Evolutionary conservation across 2,888 invertebrate species (phyloP).

Genomic region (Sepioteuthis lessoniana): DNA sequence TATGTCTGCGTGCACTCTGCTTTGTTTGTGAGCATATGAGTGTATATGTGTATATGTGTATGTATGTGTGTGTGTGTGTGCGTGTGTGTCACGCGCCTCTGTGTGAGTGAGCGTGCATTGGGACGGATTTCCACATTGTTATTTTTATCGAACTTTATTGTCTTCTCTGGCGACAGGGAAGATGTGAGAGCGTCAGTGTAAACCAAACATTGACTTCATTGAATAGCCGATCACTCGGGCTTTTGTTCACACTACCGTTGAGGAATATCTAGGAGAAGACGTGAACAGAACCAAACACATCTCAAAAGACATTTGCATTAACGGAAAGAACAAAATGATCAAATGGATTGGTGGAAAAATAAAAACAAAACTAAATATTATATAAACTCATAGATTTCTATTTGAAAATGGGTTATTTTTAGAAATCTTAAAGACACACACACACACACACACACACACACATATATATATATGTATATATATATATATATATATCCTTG

Average conservation of each 20-base stretch:
- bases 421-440: too few species aligned
- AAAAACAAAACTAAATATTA: not conserved
- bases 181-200: not conserved
- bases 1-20: too few species aligned
- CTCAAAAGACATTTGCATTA: not conserved
- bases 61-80: not conserved
- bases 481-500: not conserved
- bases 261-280: not conserved
- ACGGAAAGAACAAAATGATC: not conserved
- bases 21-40: not conserved
- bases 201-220: conserved; percentile 6
- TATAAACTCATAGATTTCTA: not conserved
- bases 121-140: not conserved
- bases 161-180: not conserved
- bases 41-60: not conserved
- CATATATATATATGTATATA: not conserved
- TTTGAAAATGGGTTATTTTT: not conserved
- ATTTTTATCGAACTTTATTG: not conserved
- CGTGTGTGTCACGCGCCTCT: not conserved
- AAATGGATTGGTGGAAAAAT: not conserved
- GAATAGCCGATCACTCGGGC: not conserved
- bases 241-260: not conserved
- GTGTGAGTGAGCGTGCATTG: not conserved
- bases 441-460: not conserved
- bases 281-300: not conserved